phyloP scores from a whole-genome alignment of 1,140 invertebrate genomes.

The Halictus rubicundus region DNA sequence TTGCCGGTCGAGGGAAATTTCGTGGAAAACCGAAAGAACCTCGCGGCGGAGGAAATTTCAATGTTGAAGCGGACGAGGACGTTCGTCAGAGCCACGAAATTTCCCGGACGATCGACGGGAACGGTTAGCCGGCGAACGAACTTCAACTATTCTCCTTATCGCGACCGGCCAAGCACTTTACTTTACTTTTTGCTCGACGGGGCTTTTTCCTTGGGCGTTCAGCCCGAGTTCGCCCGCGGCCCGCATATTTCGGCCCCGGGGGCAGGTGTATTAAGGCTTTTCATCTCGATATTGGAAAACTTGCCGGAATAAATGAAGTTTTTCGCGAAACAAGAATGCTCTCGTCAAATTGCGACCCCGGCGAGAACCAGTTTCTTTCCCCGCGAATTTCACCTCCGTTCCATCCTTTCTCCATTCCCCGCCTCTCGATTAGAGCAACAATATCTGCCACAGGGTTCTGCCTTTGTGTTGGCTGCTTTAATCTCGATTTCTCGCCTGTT shows the following conservation, averaged over 20 bases:
- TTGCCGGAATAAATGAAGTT: constrained; percentile 33
- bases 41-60: neutral
- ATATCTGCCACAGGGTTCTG: neutral
- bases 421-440: neutral
- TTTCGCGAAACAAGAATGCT: constrained; percentile 30
- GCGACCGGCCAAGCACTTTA: neutral
- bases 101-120: neutral
- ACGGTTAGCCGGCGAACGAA: neutral
- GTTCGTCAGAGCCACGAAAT: neutral
- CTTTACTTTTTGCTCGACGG: neutral
- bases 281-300: constrained; percentile 45
- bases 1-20: no score
- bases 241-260: constrained; percentile 4
- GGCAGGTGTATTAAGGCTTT: constrained; percentile 17
- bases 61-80: no score
- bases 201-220: neutral
- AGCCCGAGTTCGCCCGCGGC: neutral
- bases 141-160: constrained; percentile 17
- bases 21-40: neutral
- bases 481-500: no score
- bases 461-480: no score
- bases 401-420: neutral
- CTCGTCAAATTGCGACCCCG: constrained; percentile 31
- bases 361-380: constrained; percentile 12
- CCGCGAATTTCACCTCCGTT: neutral